Evolutionary conservation across 2,113 vertebrate species (phyloP), one percentile per base, ranked within the genome.

Genomic region (Abramis brama): DNA sequence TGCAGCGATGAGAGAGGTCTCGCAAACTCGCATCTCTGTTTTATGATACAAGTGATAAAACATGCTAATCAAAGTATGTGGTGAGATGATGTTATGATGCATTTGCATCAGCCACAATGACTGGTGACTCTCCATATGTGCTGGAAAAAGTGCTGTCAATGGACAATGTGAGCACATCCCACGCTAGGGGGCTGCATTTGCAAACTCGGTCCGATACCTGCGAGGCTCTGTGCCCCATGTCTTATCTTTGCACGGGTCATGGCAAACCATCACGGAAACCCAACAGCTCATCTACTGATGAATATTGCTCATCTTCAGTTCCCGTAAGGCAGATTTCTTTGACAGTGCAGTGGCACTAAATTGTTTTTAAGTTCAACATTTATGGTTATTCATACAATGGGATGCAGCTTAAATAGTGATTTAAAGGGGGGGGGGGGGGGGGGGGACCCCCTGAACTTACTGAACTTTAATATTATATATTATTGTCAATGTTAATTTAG

Each of bases 41-140:
- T 85, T 79, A 83, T 11, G 57, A 62, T 76, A 15, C 25, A n/a
- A 60, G 23, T 27, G 75, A 85, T 85, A 74, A 66, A 82, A 57
- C 85, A 21, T 9, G 0, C 43, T 90, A 80, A 86, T 90, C 84
- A 86, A 76, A 84, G 33, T 10, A 2, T 83, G 83, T 62, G 86
- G 59, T 59, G 64, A 85, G 80, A 87, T 85, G 80, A 88, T 59
- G 9, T 30, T n/a, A 57, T 55, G 47, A 45, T 83, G 62, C 66
- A 87, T 92, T 93, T 90, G 73, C 86, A 89, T 91, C 45, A 91
- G 85, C 91, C 87, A 82, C 80, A 60, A 21, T 85, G 82, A 81
- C 85, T 83, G 81, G 39, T 50, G 47, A 83, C 27, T 73, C 47
- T 36, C 60, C 73, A 83, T 55, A 45, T 25, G 70, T 70, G 55